Percentiles rank a stretch among this genome's conserved stretches.
These are phyloP conservation scores for Holcopasites calliopsidis DNA, from an alignment of 1,140 invertebrate species.

Conservation along the genomic window DNA sequence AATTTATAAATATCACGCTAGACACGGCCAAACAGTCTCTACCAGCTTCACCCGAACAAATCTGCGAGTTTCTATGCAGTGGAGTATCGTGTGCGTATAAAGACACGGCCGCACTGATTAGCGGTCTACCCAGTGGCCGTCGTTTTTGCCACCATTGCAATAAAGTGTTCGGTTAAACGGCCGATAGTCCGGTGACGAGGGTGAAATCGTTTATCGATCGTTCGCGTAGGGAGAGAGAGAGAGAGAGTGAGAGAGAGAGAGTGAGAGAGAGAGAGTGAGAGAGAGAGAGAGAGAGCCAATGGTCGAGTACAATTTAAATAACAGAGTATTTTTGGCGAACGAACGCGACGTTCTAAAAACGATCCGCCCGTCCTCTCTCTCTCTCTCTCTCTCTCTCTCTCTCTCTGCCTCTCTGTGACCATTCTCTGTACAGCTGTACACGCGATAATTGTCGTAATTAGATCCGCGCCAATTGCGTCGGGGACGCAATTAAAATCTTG, in stretches of 20 bases:
- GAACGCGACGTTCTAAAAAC: constrained; percentile 7
- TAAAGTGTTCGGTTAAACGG: constrained; percentile 45
- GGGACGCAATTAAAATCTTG: constrained; percentile 53
- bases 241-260: background rate
- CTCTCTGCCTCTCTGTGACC: background rate
- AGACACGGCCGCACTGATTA: constrained; percentile 3
- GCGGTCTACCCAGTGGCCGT: background rate
- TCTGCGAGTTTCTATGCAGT: too few relatives aligned
- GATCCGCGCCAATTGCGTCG: constrained; percentile 41
- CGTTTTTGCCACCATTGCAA: constrained; percentile 40
- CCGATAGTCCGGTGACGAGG: constrained; percentile 13
- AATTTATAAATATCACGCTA: too few relatives aligned
- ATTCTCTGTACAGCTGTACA: background rate
- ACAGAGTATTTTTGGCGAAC: constrained; percentile 45
- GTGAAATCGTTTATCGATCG: constrained; percentile 51
- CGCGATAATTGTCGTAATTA: constrained; percentile 57
- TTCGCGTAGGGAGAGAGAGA: background rate
- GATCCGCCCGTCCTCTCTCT: background rate
- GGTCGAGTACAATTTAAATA: constrained; percentile 54
- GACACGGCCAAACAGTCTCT: too few relatives aligned
- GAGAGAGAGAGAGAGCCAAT: constrained; percentile 12
- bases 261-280: background rate
- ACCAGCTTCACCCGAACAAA: too few relatives aligned
- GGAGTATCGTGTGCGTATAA: too few relatives aligned
- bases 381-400: too few relatives aligned